Percentiles rank a stretch among this genome's conserved stretches.
phyloP scores from a whole-genome alignment of 2,888 invertebrate genomes.

The Norana najaformis region DNA sequence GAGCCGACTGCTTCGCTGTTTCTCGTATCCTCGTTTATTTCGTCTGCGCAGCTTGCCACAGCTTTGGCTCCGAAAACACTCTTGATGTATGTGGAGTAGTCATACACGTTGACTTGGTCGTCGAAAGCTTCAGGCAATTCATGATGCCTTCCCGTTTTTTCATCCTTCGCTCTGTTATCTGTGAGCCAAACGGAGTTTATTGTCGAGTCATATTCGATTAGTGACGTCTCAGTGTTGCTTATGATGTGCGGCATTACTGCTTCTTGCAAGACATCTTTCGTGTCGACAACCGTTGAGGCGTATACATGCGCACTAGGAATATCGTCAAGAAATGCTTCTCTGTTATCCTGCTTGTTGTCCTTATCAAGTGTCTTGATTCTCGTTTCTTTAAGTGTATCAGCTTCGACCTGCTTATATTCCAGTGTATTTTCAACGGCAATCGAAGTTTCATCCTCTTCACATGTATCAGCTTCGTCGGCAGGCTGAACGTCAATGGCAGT shows the following conservation, averaged over 20 bases:
- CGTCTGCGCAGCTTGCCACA: background rate
- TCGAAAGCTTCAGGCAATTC: background rate
- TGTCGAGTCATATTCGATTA: background rate
- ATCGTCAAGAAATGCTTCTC: background rate
- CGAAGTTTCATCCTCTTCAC: background rate
- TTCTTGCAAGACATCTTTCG: background rate
- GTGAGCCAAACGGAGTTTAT: background rate
- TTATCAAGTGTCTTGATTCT: background rate
- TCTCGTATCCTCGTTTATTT: background rate
- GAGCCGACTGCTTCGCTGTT: background rate
- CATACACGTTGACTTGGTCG: background rate
- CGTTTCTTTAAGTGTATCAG: background rate
- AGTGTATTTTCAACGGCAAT: background rate
- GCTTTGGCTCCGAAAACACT: background rate
- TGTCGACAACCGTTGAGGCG: background rate
- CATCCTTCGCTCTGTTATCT: background rate
- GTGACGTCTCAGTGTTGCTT: background rate
- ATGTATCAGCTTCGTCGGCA: background rate
- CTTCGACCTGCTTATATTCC: background rate
- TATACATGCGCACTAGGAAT: background rate
- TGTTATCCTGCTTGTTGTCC: background rate
- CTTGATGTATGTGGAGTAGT: background rate
- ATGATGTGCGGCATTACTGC: background rate
- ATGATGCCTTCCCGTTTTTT: background rate
- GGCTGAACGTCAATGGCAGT: background rate